Evolutionary conservation across 2,888 invertebrate species (phyloP).

Genomic region (Lasioglossum oenotherae): DNA sequence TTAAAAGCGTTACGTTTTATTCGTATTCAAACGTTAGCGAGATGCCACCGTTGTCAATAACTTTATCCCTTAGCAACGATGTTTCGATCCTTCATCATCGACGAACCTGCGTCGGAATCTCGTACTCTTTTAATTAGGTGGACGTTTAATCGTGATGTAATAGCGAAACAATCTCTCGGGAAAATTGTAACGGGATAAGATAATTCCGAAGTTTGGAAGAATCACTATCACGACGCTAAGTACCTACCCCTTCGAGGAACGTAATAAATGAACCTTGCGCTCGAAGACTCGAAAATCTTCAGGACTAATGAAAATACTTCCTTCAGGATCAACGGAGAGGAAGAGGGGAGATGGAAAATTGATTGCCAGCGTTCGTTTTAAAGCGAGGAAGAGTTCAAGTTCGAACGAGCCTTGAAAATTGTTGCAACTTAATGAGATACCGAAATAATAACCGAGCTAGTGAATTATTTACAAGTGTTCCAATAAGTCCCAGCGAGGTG

Average conservation of each 20-base stretch:
- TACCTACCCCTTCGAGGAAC: slow-evolving; percentile 30
- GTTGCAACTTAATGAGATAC: neutral
- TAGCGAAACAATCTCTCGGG: slow-evolving; percentile 4
- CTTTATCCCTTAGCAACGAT: neutral
- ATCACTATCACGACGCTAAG: slow-evolving; percentile 58
- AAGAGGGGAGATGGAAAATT: slow-evolving; percentile 12
- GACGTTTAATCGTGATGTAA: neutral
- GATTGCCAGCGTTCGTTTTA: slow-evolving; percentile 2
- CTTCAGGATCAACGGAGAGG: neutral
- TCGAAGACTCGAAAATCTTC: slow-evolving; percentile 47
- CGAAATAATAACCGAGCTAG: neutral
- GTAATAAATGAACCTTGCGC: slow-evolving; percentile 63
- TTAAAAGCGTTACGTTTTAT: neutral
- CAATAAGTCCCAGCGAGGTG: neutral
- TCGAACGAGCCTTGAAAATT: neutral
- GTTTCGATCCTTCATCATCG: neutral
- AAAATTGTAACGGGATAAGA: slow-evolving; percentile 32
- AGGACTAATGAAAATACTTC: slow-evolving; percentile 35
- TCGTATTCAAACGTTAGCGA: neutral
- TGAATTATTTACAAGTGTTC: neutral
- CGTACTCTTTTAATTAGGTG: neutral
- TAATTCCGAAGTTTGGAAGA: slow-evolving; percentile 38
- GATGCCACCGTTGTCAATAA: neutral
- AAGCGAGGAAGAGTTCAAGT: neutral
- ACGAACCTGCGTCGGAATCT: neutral